phyloP scores from a whole-genome alignment of 37 sponge, comb jelly and placozoan species.

The Lycopodina hypogea region DNA sequence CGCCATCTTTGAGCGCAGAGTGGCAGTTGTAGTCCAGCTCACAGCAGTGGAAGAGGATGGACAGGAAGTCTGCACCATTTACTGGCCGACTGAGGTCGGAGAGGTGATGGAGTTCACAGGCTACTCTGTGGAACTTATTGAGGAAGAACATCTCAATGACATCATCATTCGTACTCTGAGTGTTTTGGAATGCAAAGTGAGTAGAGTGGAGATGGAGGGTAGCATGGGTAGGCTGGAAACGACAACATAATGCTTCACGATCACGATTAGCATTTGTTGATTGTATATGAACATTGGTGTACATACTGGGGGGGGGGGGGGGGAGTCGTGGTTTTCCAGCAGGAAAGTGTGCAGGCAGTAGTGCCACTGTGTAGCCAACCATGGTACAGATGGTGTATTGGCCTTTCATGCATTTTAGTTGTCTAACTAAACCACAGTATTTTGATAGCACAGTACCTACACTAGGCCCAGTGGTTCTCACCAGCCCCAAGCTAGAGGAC shows the following conservation, averaged over 20 bases:
- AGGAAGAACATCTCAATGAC: constrained; percentile 31
- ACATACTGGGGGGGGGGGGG: no score
- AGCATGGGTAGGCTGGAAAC: neutral
- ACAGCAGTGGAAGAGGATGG: constrained; percentile 48
- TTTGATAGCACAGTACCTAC: no score
- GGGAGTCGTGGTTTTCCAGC: no score
- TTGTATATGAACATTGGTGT: neutral
- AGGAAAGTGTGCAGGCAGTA: no score
- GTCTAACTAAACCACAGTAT: no score
- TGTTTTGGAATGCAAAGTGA: constrained; percentile 20
- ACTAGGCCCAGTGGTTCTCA: no score
- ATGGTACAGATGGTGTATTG: no score
- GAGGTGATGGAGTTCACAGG: constrained; percentile 2
- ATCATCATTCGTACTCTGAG: constrained; percentile 29
- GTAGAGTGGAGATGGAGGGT: neutral
- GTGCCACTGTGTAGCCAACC: no score
- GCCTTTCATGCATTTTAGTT: no score
- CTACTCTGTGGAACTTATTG: constrained; percentile 17
- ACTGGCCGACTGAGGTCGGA: neutral
- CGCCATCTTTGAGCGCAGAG: constrained; percentile 42
- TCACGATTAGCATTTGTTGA: neutral
- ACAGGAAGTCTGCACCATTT: neutral
- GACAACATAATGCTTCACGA: neutral
- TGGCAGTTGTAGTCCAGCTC: constrained; percentile 37
- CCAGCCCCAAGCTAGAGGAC: no score